Base-by-base conservation (phyloP, 2,113 vertebrate species). In the Harpagus bidentatus region DNA sequence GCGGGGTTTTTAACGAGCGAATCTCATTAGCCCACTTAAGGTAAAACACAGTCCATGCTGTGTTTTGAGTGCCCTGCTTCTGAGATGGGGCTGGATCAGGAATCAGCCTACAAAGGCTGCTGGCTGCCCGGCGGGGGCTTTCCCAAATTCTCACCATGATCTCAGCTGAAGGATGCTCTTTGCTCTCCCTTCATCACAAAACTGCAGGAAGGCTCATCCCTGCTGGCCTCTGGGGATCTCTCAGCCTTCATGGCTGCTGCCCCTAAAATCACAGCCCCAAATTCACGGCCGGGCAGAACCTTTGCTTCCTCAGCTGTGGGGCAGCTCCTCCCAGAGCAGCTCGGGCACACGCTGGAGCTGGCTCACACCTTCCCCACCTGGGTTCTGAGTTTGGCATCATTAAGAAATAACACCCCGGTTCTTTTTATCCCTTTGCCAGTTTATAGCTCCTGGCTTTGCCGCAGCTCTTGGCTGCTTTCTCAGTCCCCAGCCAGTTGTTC, bases 361-460 rank as follows among this genome's bases (percentile, higher is more conserved):
- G 21, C 28, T 82, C 29, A 56, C 40, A 43, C 40, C 55, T 77
- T 62, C 12, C 8, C 3, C 53, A 34, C n/a, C 53, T 14, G 14
- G 29, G 32, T 19, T 23, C 45, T 52, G 38, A 36, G 7, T 25
- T 22, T 48, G 66, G 20, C 67, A 36, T 73, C 50, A 22, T 72
- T 63, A 85, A 38, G 47, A 67, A 94, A 36, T 45, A 84, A 61
- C 66, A 42, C 3, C 26, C 28, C 7, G 6, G 13, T 65, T 65
- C 48, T 79, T 92, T 69, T 95, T 66, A 85, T 72, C 66, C 61
- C 11, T 90, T 81, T 82, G 21, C 47, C 88, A 74, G 0, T 80
- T 97, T 95, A 94, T 63, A 91, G 81, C 43, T 63, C 22, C 40
- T 88, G 91, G 78, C 88, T 94, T 79, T 77, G 84, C 87, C 4